Evolutionary conservation across 1,140 invertebrate genomes (phyloP), one percentile per base, ranked within the genome.

Genomic region (Atta texana): DNA sequence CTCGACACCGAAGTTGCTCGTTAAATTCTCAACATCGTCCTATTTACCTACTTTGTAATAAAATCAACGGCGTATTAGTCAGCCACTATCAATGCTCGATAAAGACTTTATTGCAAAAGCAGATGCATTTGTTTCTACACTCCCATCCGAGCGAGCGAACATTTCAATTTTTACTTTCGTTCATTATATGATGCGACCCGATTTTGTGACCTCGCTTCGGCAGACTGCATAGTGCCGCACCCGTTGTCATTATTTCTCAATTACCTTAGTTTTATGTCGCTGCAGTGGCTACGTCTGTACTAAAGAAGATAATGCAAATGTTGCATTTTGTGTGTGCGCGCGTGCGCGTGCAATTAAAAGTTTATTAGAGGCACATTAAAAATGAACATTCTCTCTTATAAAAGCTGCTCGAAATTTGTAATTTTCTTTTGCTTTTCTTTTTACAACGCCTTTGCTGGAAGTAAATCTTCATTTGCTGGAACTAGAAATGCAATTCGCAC

Each of bases 1-100:
- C 51, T 74, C 24, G 66, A 21, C 28, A 31, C 16, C 51, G 34
- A 59, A 59, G 80, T 18, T 8, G 39, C 80, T 84, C 55, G 69
- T 84, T 84, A 84, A 84, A 84, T 84, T 44, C 55, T 51, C 80
- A 63, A 61, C 69, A 14, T 24, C 39, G 80, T 84, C n/a, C 80
- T 57, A 74, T 84, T 84, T 84, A 84, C 80, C 80, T 39, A 84
- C 44, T 84, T 84, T 1, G 55, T 44, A 61, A 84, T 75, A 75
- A 84, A 84, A 74, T 75, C 18, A 39, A 51, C 55, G 55, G 57
- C 21, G 55, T 61, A 61, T 84, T 61, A 84, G 53, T 55, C 64
- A 12, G 31, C 12, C 74, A 6, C n/a, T 39, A 81, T 49, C 18
- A 74, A 82, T 44, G 24, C 12, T 3, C 57, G 39, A 59, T 74